Base-by-base conservation (phyloP, 2,113 vertebrate genomes). In the Semicossyphus pulcher region DNA sequence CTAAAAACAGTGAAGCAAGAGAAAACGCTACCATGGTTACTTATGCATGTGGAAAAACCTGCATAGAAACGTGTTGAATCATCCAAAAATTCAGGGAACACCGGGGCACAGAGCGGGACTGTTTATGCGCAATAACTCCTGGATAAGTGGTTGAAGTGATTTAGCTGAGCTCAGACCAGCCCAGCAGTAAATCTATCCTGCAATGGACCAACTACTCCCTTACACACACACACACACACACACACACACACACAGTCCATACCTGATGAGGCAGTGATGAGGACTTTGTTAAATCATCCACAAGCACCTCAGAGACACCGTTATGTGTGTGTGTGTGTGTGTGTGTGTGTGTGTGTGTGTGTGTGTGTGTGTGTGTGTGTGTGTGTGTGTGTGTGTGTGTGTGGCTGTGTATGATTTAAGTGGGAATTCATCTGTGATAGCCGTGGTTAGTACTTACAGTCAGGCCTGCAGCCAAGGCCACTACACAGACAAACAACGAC, bases 241-340 rank as follows among this genome's bases (percentile, higher is more conserved):
- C 59, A 76, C 45, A 75, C 28, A 49, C 41, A 58, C 26, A 65
- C n/a, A 11, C 62, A 67, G 72, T 76, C 71, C 84, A 76, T 67
- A 89, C 72, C 82, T 90, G 91, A 91, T 88, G 85, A 92, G 80
- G 76, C 80, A 76, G 83, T 87, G 88, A 92, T 91, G 88, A 91
- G 84, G 67, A 86, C 83, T 81, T 82, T 82, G 77, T 80, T 91
- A 91, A 92, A 92, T 92, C 91, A 92, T 87, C 84, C 74, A 76
- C 75, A 91, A 90, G 84, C 84, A 90, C 83, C 84, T 80, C 71
- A 20, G 64, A 41, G 80, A 76, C 68, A 72, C 47, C 37, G n/a
- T 0, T 59, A 9, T 36, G 44, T 42, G 47, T 60, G 31, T 69
- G 63, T 58, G 45, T 37, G 51, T 47, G 63, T 80, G 77, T 57